phyloP scores from a whole-genome alignment of 1,140 invertebrate genomes.

The Zelostemma sp. region DNA sequence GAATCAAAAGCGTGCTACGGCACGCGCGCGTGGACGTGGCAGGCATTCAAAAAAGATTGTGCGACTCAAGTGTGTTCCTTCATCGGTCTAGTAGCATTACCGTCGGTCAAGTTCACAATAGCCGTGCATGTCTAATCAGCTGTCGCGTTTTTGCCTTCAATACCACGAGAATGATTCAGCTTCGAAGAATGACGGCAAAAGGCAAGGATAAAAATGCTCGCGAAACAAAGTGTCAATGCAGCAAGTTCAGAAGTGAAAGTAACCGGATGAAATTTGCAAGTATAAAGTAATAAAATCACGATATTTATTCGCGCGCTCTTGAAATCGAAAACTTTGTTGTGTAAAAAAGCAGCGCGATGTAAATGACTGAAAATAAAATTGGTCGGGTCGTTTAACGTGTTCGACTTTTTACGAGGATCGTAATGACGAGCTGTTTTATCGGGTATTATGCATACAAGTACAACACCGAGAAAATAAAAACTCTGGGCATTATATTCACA shows the following conservation, averaged over 20 bases:
- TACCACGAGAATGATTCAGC: conserved; percentile 10
- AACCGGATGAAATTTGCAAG: neutral
- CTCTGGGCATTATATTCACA: too few species aligned
- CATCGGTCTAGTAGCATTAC: conserved; percentile 28
- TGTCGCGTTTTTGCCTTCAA: conserved; percentile 12
- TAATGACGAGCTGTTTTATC: too few species aligned
- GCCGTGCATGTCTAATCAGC: conserved; percentile 33
- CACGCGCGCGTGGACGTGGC: conserved; percentile 33
- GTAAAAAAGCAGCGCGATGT: conserved; percentile 3
- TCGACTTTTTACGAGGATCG: too few species aligned
- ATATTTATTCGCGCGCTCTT: neutral
- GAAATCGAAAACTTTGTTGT: neutral
- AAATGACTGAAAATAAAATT: too few species aligned
- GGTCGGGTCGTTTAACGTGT: too few species aligned
- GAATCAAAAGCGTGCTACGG: conserved; percentile 35
- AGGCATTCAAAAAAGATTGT: conserved; percentile 31
- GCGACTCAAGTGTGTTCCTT: conserved; percentile 35
- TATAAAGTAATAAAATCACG: too few species aligned
- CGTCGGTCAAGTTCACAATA: conserved; percentile 42
- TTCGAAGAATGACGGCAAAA: neutral
- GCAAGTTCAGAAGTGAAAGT: neutral
- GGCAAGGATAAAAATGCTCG: neutral
- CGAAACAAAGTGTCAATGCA: neutral
- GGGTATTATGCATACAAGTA: too few species aligned
- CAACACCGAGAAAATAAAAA: conserved; percentile 6